Conservation (phyloP, 2,888 invertebrate genomes). For the Marasmarcha lunaedactyla region DNA sequence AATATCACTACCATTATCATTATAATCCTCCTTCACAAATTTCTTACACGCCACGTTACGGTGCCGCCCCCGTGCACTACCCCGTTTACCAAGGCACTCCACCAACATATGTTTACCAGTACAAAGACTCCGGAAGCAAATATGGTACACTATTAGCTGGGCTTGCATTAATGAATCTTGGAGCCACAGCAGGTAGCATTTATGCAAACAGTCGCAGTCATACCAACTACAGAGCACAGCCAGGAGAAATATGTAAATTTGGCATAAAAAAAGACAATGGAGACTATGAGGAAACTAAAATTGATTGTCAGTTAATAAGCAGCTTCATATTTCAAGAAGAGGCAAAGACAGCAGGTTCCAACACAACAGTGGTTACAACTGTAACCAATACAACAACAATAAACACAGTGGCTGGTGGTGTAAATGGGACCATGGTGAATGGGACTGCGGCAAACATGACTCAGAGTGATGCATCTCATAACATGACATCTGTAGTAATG, state of each 20-base stretch:
- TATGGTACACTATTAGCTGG: conserved; percentile 51
- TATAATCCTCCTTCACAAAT: conserved; percentile 51
- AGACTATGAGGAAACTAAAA: conserved; percentile 53
- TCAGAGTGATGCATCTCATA: conserved; percentile 13
- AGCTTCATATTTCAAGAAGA: conserved; percentile 45
- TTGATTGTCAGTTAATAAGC: conserved; percentile 49
- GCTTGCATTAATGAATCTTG: conserved; percentile 49
- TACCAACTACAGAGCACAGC: conserved; percentile 29
- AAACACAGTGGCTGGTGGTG: conserved; percentile 34
- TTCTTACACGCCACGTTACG: conserved; percentile 34
- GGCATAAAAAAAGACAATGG: conserved; percentile 49
- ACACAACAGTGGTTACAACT: conserved; percentile 32
- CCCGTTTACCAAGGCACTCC: conserved; percentile 49
- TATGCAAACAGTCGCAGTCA: conserved; percentile 28
- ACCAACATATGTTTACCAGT: conserved; percentile 50
- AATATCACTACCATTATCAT: conserved; percentile 45
- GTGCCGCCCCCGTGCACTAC: conserved; percentile 32
- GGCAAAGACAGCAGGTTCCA: conserved; percentile 19
- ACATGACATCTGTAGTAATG: conserved; percentile 28
- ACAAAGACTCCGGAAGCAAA: conserved; percentile 53
- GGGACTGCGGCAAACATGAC: conserved; percentile 23
- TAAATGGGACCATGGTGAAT: conserved; percentile 47
- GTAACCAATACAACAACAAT: conserved; percentile 46
- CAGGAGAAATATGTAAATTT: conserved; percentile 52
- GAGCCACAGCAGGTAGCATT: conserved; percentile 35